phyloP scores from a whole-genome alignment of 2,113 vertebrate species.

The Kryptolebias marmoratus region DNA sequence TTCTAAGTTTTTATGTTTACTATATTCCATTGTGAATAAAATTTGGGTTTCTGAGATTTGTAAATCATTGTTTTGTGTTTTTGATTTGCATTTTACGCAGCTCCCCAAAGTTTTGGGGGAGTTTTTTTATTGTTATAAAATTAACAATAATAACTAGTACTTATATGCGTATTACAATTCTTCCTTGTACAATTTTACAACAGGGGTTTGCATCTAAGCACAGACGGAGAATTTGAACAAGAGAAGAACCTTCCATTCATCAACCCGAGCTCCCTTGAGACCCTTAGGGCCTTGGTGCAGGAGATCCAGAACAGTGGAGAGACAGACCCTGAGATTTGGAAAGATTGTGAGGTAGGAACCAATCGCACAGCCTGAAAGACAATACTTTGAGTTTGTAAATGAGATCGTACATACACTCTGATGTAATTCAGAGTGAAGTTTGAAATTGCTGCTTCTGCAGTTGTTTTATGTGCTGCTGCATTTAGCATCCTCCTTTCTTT shows the following conservation, averaged over 20 bases:
- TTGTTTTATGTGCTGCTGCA: slow-evolving; percentile 19
- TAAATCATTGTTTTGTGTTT: too few relatives aligned
- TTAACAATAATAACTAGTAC: background rate
- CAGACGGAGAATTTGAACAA: slow-evolving; percentile 82
- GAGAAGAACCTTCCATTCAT: slow-evolving; percentile 84
- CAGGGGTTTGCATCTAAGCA: slow-evolving; percentile 76
- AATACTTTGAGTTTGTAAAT: background rate
- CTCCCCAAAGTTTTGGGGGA: too few relatives aligned
- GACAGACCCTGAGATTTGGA: slow-evolving; percentile 86
- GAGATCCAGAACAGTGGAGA: slow-evolving; percentile 85
- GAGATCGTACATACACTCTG: background rate
- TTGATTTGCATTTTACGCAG: too few relatives aligned
- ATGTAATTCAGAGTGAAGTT: slow-evolving; percentile 9
- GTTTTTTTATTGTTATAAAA: background rate
- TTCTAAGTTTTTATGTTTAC: too few relatives aligned
- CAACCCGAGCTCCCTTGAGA: slow-evolving; percentile 84
- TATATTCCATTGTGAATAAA: too few relatives aligned
- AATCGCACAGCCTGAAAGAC: background rate
- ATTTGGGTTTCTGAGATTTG: too few relatives aligned
- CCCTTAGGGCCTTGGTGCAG: slow-evolving; percentile 84
- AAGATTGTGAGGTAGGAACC: slow-evolving; percentile 88
- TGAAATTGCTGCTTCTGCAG: slow-evolving; percentile 17
- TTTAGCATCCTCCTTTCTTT: slow-evolving; percentile 43
- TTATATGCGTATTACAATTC: background rate
- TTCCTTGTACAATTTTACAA: background rate